A percentile compares a stretch with the other conserved stretches of the same genome.
Evolutionary conservation across 1,140 invertebrate genomes (phyloP).

Genomic region (Nymphalis io): DNA sequence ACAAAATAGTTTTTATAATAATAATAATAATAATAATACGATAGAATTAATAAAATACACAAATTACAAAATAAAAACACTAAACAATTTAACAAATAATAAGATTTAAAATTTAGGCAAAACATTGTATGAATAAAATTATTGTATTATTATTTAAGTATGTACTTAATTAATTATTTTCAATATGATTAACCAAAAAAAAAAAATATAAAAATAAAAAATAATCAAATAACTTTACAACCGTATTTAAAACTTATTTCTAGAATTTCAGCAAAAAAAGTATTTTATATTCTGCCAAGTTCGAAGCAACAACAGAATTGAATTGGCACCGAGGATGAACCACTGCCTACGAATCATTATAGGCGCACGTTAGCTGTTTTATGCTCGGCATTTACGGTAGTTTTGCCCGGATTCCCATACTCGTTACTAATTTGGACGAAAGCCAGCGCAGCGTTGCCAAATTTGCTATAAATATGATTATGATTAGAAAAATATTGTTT

Average conservation of each 20-base stretch:
- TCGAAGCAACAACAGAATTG: conserved; percentile 9
- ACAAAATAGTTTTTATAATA: conserved; percentile 3
- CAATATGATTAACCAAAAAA: no score
- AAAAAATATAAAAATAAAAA: no score
- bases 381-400: conserved; percentile 22
- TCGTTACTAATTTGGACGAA: conserved; percentile 34
- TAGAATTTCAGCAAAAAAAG: neutral
- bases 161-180: no score
- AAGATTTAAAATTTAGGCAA: no score
- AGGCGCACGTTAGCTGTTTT: conserved; percentile 19
- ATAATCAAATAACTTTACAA: no score
- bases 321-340: conserved; percentile 18
- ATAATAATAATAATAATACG: no score
- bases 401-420: conserved; percentile 25
- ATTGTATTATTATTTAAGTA: no score
- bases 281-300: neutral
- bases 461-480: conserved; percentile 34
- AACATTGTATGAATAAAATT: no score
- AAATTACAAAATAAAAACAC: no score
- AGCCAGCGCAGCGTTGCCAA: conserved; percentile 30
- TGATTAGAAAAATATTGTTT: conserved; percentile 32
- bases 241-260: neutral
- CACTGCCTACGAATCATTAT: conserved; percentile 17
- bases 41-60: no score
- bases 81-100: no score